Conservation (phyloP, 2,888 invertebrate species). For the Drosophila paramelanica region DNA sequence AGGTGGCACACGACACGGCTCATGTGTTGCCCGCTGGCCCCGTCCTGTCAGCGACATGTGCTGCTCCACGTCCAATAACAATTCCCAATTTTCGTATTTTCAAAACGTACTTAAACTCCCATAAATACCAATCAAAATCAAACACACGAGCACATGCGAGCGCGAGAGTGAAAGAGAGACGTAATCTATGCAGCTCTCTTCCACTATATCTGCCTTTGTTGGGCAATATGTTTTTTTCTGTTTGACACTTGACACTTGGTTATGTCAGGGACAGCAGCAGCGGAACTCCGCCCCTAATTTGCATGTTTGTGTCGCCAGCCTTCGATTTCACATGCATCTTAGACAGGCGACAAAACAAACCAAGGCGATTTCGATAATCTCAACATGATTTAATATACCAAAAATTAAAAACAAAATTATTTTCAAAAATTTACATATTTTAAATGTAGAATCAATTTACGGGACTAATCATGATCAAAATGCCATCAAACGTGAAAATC, state of each 20-base stretch:
- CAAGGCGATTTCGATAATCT: background rate
- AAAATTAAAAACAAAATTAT: too few species aligned
- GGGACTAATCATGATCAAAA: too few species aligned
- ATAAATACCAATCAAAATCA: conserved; percentile 85
- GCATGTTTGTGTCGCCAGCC: conserved; percentile 1
- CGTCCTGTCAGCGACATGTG: conserved; percentile 54
- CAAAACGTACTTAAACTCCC: conserved; percentile 69
- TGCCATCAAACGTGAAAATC: too few species aligned
- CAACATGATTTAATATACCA: too few species aligned
- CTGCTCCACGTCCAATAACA: conserved; percentile 24
- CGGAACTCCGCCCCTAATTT: conserved; percentile 10
- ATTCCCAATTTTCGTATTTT: conserved; percentile 32
- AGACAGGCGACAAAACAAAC: conserved; percentile 25
- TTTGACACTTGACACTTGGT: conserved; percentile 41
- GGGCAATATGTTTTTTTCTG: conserved; percentile 4
- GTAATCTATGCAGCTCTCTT: background rate
- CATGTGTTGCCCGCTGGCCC: conserved; percentile 15
- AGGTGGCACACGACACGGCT: background rate
- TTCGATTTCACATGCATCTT: conserved; percentile 17
- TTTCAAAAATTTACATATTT: background rate
- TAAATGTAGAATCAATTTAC: too few species aligned
- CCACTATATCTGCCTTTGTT: background rate
- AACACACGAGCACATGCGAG: conserved; percentile 38
- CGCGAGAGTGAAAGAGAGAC: too few species aligned
- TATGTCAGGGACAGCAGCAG: conserved; percentile 35